These are phyloP conservation scores for Empis stercorea DNA, from an alignment of 2,888 invertebrate species.

Conservation along the genomic window DNA sequence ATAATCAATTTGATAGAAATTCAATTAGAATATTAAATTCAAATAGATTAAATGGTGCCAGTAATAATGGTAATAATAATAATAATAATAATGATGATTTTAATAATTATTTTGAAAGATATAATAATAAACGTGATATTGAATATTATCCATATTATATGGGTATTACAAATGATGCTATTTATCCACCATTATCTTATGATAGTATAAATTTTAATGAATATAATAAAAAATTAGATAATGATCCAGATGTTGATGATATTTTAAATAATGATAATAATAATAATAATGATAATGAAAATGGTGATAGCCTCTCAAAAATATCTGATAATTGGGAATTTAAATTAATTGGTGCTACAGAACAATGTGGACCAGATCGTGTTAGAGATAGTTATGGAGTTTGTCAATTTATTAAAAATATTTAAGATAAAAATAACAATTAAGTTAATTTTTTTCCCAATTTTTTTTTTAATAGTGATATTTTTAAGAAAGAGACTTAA, in stretches of 20 bases:
- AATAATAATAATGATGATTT: not conserved
- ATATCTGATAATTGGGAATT: constrained; percentile 16
- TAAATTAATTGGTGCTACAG: constrained; percentile 51
- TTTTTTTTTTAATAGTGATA: too few species aligned
- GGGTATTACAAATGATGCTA: not conserved
- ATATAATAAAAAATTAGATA: not conserved
- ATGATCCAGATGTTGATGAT: not conserved
- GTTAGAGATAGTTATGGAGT: constrained; percentile 55
- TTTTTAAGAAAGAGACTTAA: too few species aligned
- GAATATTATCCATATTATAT: not conserved
- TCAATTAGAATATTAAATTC: not conserved
- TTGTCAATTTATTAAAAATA: constrained; percentile 37
- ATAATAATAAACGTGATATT: not conserved
- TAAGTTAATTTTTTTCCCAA: too few species aligned
- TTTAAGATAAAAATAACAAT: constrained; percentile 15
- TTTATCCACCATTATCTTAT: not conserved
- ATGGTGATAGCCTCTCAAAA: constrained; percentile 5
- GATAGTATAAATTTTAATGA: not conserved
- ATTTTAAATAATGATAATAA: constrained; percentile 9
- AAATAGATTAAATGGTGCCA: not conserved
- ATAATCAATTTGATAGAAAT: not conserved
- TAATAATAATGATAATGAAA: not conserved
- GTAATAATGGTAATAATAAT: not conserved
- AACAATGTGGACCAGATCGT: constrained; percentile 63
- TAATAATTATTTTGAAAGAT: not conserved